phyloP scores from a whole-genome alignment of 2,113 vertebrate species.

The Columba janthina region DNA sequence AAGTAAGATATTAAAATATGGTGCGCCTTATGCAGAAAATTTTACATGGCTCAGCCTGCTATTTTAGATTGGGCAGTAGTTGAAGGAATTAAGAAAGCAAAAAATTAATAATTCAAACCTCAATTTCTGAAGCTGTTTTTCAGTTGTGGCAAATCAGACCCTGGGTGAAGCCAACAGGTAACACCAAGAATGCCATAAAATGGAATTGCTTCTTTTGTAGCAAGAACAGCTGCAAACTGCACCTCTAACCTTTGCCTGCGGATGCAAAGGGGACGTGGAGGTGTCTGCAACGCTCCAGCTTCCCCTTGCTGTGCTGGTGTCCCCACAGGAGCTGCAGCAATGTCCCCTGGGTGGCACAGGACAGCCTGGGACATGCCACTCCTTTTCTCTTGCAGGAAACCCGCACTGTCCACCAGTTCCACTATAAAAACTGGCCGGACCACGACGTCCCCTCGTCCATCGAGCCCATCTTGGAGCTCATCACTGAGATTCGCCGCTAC shows the following conservation, averaged over 20 bases:
- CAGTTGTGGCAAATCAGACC: background rate
- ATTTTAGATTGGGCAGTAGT: background rate
- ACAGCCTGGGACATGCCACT: accelerated
- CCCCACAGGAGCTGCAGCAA: accelerated
- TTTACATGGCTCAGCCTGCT: background rate
- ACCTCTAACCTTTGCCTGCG: background rate
- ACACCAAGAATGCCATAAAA: background rate
- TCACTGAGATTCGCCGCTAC: slow-evolving; percentile 83
- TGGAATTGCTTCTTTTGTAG: background rate
- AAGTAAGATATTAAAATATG: background rate
- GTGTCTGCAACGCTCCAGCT: background rate
- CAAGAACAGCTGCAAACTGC: background rate
- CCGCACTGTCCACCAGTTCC: slow-evolving; percentile 87
- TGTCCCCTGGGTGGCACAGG: accelerated
- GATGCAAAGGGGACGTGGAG: background rate
- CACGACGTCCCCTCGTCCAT: slow-evolving; percentile 91
- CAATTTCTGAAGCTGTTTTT: background rate
- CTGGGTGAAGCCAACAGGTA: background rate
- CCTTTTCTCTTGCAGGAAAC: slow-evolving; percentile 62
- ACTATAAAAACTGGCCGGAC: slow-evolving; percentile 96
- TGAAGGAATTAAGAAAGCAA: background rate
- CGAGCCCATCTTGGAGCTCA: slow-evolving; percentile 88
- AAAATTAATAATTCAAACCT: background rate
- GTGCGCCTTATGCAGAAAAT: background rate
- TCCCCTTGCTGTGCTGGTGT: accelerated